Percentiles rank a stretch among this genome's conserved stretches.
phyloP scores from a whole-genome alignment of 1,140 invertebrate species.

The Drosophila pseudoobscura region DNA sequence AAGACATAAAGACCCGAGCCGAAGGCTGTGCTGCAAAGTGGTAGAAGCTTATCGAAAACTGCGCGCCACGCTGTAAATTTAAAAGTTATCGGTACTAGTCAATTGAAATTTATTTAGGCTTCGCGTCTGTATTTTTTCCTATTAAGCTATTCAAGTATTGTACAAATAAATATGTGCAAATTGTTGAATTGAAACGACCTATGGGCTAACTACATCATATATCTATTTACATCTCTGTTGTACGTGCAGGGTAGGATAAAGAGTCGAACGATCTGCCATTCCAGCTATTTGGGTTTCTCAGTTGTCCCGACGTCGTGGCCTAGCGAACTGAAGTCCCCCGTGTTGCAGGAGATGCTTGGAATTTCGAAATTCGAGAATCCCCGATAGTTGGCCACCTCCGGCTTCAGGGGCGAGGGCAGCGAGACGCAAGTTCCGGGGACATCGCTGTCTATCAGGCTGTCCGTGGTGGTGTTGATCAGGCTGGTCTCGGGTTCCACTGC shows the following conservation, averaged over 20 bases:
- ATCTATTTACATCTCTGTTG: constrained; percentile 52
- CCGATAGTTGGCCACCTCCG: constrained; percentile 85
- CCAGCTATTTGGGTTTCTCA: constrained; percentile 17
- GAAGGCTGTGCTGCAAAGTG: too few relatives aligned
- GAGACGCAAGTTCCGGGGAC: constrained; percentile 84
- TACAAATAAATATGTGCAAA: constrained; percentile 64
- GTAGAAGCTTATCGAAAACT: too few relatives aligned
- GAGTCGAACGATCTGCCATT: not conserved
- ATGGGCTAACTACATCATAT: constrained; percentile 34
- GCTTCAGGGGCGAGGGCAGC: constrained; percentile 87
- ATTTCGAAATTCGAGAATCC: constrained; percentile 88
- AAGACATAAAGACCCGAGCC: too few relatives aligned
- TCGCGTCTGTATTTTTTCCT: constrained; percentile 12
- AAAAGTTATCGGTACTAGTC: too few relatives aligned
- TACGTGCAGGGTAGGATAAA: constrained; percentile 14
- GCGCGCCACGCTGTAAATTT: too few relatives aligned
- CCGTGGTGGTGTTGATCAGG: constrained; percentile 45
- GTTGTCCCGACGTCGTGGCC: constrained; percentile 32
- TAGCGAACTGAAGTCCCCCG: constrained; percentile 85
- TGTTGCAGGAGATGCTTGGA: constrained; percentile 89
- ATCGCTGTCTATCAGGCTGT: constrained; percentile 84
- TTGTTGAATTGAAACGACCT: constrained; percentile 20
- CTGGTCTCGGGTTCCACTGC: constrained; percentile 18
- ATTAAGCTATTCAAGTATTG: constrained; percentile 37
- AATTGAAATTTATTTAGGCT: too few relatives aligned